Conservation (phyloP, 2,113 vertebrate genomes). For the Coregonus clupeaformis region DNA sequence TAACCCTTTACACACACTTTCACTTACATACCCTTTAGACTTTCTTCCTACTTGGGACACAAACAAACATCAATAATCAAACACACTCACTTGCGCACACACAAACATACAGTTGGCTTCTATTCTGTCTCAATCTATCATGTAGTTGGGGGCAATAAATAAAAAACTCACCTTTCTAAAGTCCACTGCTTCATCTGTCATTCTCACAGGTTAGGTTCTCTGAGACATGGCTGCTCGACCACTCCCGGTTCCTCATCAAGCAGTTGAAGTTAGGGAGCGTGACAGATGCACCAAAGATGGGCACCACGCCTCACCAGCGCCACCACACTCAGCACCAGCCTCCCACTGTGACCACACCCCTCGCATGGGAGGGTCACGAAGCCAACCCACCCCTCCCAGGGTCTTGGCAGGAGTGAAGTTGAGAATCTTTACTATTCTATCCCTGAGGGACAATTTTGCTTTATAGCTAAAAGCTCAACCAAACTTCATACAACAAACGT, state of each 20-base stretch:
- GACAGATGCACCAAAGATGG: conserved; percentile 58
- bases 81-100: neutral
- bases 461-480: no score
- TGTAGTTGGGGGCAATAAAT: neutral
- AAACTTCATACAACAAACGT: no score
- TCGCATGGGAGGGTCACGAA: conserved; percentile 34
- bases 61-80: no score
- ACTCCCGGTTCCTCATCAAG: conserved; percentile 77
- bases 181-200: conserved; percentile 73
- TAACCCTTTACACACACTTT: no score
- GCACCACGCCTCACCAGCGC: neutral
- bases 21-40: no score
- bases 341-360: conserved; percentile 48
- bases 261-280: conserved; percentile 81
- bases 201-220: conserved; percentile 81
- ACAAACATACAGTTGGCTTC: neutral
- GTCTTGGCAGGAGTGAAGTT: conserved; percentile 39
- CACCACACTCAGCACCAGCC: conserved; percentile 33
- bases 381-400: conserved; percentile 22
- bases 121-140: neutral
- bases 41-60: no score
- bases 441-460: no score
- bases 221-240: conserved; percentile 78
- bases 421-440: no score
- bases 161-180: conserved; percentile 73